Base-by-base conservation (phyloP, 2,888 invertebrate genomes). In the Cloeon dipterum region DNA sequence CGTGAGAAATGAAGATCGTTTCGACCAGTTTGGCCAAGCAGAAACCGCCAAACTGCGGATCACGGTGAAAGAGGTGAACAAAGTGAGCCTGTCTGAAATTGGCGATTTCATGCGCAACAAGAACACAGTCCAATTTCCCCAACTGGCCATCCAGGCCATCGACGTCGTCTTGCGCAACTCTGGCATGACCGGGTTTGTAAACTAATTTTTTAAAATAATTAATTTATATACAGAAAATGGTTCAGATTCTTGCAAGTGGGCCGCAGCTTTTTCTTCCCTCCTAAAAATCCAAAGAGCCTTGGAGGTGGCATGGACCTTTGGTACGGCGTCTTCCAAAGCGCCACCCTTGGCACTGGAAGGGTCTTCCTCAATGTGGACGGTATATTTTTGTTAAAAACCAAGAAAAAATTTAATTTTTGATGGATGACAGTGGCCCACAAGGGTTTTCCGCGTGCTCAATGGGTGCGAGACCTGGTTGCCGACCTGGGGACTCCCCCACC, bases 331-430 rank as follows among this genome's bases (percentile, higher is more conserved):
- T 96, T 83, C 59, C 91, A 93, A 56, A 81, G 85, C 7, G 85
- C 88, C 0, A 70, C 88, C 42, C 70, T 93, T 37, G 89, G 89
- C 10, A 81, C 85, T 67, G 72, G 69, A 46, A 79, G 83, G 36
- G n/a, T n/a, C n/a, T 78, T 76, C 54, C 58, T 98, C 26, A 96
- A 96, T 55, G 73, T 96, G 39, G 94, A 96, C 57, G 79, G 77
- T 78, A 53, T n/a, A n/a, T n/a, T n/a, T n/a, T n/a, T n/a, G n/a
- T n/a, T n/a, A n/a, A n/a, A n/a, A n/a, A n/a, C n/a, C n/a, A n/a
- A n/a, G n/a, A n/a, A n/a, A n/a, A n/a, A n/a, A n/a, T n/a, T n/a
- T n/a, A n/a, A n/a, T n/a, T n/a, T n/a, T n/a, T n/a, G n/a, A n/a
- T n/a, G n/a, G n/a, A n/a, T n/a, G n/a, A n/a, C 54, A 70, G 74